These are phyloP conservation scores for Protaetia brevitarsis DNA, from an alignment of 1,140 invertebrate genomes.

Conservation along the genomic window DNA sequence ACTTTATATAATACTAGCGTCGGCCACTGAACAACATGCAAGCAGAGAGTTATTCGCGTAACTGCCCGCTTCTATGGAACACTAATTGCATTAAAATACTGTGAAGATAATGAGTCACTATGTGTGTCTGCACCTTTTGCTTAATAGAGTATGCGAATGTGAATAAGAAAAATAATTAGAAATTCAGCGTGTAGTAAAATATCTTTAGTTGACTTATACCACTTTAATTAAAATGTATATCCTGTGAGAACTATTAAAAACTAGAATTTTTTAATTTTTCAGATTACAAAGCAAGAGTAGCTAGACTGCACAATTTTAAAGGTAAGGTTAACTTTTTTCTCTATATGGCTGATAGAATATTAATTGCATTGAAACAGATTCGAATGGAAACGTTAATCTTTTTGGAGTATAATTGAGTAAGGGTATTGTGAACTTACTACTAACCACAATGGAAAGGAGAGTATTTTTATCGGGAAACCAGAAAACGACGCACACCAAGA, in stretches of 20 bases:
- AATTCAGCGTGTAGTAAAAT: no score
- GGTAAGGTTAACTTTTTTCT: no score
- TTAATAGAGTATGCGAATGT: no score
- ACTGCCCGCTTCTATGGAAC: background rate
- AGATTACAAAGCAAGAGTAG: no score
- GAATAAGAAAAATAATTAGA: no score
- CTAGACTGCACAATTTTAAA: no score
- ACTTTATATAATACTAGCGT: background rate
- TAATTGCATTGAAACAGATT: constrained; percentile 38
- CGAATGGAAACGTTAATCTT: constrained; percentile 29
- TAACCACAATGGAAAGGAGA: constrained; percentile 31
- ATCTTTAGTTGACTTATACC: background rate
- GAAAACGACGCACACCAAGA: constrained; percentile 30
- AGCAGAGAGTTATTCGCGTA: background rate
- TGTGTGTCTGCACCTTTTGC: background rate
- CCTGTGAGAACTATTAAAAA: no score
- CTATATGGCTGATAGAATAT: no score
- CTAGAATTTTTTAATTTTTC: no score
- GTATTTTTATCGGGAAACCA: constrained; percentile 35
- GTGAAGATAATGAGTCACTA: background rate
- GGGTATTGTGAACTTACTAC: constrained; percentile 39
- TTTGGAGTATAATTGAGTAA: constrained; percentile 37
- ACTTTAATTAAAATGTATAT: background rate
- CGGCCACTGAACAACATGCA: no score
- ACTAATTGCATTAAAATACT: background rate